Base-by-base conservation (phyloP, 1,140 invertebrate species). In the Cydia splendana region DNA sequence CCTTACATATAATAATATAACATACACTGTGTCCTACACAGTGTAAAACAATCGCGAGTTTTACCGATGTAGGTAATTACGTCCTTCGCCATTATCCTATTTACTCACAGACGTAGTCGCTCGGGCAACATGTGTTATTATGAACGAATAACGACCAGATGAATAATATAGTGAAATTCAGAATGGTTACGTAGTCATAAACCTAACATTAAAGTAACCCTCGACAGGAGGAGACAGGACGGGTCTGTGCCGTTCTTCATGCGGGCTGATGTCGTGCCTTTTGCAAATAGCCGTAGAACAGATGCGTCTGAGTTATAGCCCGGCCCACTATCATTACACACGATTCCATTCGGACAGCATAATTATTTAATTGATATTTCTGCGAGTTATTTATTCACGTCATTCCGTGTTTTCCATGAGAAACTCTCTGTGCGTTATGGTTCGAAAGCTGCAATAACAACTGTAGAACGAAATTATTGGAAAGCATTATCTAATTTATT, bases 301-400 rank as follows among this genome's bases (percentile, higher is more conserved):
- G 91, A 92, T 92, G 88, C 88, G 87, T 77, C 82, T 92, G 91
- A 93, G 89, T 92, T 93, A 93, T 93, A 86, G 88, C 85, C 84
- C 85, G 79, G 78, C 87, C 87, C 91, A 89, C 91, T 93, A 91
- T 93, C 87, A 93, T 93, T 93, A 93, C 89, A 87, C 84, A 87
- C 88, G 88, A 92, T 91, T 91, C 87, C 89, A 91, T 90, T 91
- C 90, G 85, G 91, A 93, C 91, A 93, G 88, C 86, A 90, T 93
- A 93, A 93, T 93, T 93, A 88, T 93, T 93, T 93, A 93, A 93
- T 93, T 93, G 90, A 92, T 93, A 93, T 93, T 93, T 92, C 90
- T 91, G 87, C 87, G 75, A 90, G 91, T 92, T 93, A 93, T 93
- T 91, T 92, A 90, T 93, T 88, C 89, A 90, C 88, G 84, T 92